Conservation (phyloP, 2,797 vertebrate species). For the Bradypodion ventrale region DNA sequence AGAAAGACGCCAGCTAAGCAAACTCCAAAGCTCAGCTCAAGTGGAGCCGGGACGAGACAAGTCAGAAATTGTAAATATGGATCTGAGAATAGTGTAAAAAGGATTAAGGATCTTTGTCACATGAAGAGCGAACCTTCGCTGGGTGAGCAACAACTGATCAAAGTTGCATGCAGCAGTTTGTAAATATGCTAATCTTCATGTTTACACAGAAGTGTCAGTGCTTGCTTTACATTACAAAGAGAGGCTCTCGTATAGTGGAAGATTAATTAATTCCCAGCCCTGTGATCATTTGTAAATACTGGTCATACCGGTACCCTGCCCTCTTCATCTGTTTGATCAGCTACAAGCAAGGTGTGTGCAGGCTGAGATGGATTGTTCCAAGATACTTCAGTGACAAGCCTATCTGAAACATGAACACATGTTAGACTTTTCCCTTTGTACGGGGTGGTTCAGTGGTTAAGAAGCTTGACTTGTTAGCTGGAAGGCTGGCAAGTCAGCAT, state of each 20-base stretch:
- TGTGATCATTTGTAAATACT: conserved; percentile 72
- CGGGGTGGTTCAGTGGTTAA: too few relatives aligned
- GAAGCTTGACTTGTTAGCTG: too few relatives aligned
- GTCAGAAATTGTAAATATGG: conserved; percentile 78
- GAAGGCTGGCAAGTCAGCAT: too few relatives aligned
- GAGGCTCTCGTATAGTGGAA: conserved; percentile 65
- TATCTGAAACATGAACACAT: not conserved
- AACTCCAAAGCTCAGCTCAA: conserved; percentile 74
- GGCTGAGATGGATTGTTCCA: conserved; percentile 50
- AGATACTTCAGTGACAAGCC: conserved; percentile 55
- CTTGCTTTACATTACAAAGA: conserved; percentile 77
- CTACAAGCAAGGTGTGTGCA: conserved; percentile 55
- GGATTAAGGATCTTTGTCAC: conserved; percentile 78
- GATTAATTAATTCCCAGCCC: conserved; percentile 76
- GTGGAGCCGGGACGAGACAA: conserved; percentile 73
- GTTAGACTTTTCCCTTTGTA: too few relatives aligned
- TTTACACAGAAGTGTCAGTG: conserved; percentile 80
- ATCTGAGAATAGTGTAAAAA: conserved; percentile 76
- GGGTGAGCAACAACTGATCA: conserved; percentile 73
- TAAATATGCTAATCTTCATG: conserved; percentile 80
- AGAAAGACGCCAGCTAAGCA: conserved; percentile 68
- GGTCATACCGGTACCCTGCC: conserved; percentile 56
- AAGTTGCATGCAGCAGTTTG: conserved; percentile 77
- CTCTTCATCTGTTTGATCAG: conserved; percentile 67
- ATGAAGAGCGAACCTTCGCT: conserved; percentile 70